Evolutionary conservation across 2,888 invertebrate genomes (phyloP).

Genomic region (Volucella inflata): DNA sequence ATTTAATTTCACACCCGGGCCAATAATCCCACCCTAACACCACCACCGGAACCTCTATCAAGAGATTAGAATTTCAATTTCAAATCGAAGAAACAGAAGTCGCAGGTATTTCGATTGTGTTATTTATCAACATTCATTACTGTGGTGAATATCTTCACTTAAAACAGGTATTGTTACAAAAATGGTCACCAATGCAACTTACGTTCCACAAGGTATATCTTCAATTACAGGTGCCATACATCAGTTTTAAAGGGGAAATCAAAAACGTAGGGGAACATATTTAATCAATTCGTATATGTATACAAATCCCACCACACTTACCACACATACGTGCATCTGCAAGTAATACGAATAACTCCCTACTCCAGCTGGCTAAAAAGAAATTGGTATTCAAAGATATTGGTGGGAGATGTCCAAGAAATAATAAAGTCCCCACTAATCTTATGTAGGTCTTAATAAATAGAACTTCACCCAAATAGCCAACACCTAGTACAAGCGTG

Average conservation of each 20-base stretch:
- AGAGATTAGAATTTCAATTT: too few relatives aligned
- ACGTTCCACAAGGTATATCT: constrained; percentile 53
- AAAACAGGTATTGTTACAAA: constrained; percentile 21
- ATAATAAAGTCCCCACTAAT: constrained; percentile 79
- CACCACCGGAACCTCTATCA: too few relatives aligned
- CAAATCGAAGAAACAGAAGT: too few relatives aligned
- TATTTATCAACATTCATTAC: too few relatives aligned
- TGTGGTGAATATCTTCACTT: constrained; percentile 32
- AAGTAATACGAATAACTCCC: constrained; percentile 39
- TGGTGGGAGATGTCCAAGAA: constrained; percentile 66
- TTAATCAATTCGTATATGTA: neutral
- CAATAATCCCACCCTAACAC: too few relatives aligned
- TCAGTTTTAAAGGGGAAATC: constrained; percentile 53
- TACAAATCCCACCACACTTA: constrained; percentile 46
- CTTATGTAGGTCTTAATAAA: constrained; percentile 83
- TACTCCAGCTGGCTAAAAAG: constrained; percentile 34
- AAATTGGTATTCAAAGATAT: constrained; percentile 63
- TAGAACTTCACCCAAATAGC: constrained; percentile 83
- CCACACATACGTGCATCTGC: constrained; percentile 14
- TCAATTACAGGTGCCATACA: neutral
- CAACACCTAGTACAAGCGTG: constrained; percentile 84
- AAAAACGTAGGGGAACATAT: constrained; percentile 43
- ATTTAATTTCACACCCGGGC: too few relatives aligned
- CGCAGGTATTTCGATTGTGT: too few relatives aligned
- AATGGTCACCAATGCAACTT: constrained; percentile 25